Conservation (phyloP, 2,113 vertebrate species). For the Callocephalon fimbriatum region DNA sequence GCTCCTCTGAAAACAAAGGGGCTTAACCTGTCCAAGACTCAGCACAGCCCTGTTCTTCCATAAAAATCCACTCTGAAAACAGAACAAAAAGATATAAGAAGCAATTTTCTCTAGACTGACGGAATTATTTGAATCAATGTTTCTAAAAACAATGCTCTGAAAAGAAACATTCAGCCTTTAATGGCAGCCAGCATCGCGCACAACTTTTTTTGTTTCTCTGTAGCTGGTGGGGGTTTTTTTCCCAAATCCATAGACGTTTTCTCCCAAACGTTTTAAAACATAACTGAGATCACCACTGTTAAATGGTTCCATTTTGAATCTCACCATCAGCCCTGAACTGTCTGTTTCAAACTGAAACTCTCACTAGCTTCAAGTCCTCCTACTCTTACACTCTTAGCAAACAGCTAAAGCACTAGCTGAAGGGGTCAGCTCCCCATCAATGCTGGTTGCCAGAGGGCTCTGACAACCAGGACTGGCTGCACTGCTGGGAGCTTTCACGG, state of each 20-base stretch:
- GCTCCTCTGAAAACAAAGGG: not conserved
- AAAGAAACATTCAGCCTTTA: not conserved
- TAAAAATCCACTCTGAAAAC: not conserved
- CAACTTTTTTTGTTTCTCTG: not conserved
- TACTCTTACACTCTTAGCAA: not conserved
- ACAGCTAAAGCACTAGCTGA: not conserved
- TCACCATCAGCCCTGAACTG: not conserved
- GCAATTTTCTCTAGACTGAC: not conserved
- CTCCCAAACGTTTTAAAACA: not conserved
- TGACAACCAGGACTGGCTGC: rapidly evolving
- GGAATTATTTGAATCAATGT: not conserved
- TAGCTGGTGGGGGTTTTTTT: too few relatives aligned
- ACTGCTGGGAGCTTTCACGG: rapidly evolving
- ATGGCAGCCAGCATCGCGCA: not conserved
- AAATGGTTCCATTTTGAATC: not conserved
- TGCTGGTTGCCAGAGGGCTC: not conserved
- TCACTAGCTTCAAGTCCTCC: rapidly evolving
- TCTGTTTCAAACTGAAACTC: not conserved
- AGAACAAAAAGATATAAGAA: not conserved
- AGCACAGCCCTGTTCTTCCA: not conserved
- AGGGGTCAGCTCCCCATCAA: not conserved
- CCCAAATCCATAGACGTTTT: not conserved
- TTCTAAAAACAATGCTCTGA: not conserved
- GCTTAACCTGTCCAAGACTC: not conserved
- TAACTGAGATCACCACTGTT: not conserved